Evolutionary conservation across 1,140 invertebrate species (phyloP), one percentile per base, ranked within the genome.

Genomic region (Riptortus pedestris): DNA sequence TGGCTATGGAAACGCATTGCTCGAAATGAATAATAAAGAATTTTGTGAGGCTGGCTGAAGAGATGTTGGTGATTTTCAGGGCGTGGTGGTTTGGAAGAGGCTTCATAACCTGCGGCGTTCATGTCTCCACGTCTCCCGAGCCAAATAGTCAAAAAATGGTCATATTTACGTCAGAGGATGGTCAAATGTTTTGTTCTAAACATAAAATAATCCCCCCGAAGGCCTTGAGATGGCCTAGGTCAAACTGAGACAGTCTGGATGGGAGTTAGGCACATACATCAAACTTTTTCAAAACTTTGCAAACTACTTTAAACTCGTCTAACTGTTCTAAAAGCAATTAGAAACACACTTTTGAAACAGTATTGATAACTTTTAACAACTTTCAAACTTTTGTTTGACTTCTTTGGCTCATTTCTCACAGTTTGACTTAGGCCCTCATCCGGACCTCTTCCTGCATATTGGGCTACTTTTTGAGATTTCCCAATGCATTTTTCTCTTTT

Each of bases 291-390:
- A 55, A 55, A 55, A 55, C 51, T 55, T 55, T 24, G 22, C 51
- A 55, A 55, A 55, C 51, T 55, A 55, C 51, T 55, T 55, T 55
- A 55, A 55, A 55, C 20, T 55, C 18, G 18, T 22, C 51, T 26
- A 55, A 55, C 51, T 55, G 20, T 55, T 55, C 51, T 24, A 55
- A 55, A 55, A 55, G 20, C 51, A 55, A 55, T 55, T 55, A 55
- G 51, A 55, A 55, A 55, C 51, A 55, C 51, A 55, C 51, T 55
- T 55, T 26, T 18, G 51, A 24, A 24, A 55, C 51, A 55, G 51
- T 55, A 55, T 55, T 55, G 51, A 55, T 55, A 55, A 55, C 51
- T 55, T 55, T 55, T 55, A 55, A 55, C 51, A 55, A 55, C 51
- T 55, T 55, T 55, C 20, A 26, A 55, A 55, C 51, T 55, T 55